These are phyloP conservation scores for Falco berigora DNA, from an alignment of 2,797 vertebrate genomes.

Conservation along the genomic window DNA sequence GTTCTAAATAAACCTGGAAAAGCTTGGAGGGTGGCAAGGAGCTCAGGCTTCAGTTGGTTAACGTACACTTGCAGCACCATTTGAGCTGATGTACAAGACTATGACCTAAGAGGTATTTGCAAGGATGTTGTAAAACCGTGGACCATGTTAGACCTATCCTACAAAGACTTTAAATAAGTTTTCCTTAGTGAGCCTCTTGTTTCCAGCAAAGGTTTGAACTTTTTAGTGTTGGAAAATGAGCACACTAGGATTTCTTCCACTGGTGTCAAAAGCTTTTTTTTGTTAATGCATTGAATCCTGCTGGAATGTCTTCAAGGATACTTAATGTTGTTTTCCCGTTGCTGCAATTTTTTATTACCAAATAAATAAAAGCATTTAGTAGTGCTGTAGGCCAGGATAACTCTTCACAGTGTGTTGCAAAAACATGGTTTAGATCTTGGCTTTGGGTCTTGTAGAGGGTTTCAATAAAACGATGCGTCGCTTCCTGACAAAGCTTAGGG, in stretches of 20 bases:
- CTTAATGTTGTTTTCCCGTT: not conserved
- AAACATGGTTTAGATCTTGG: constrained; percentile 8
- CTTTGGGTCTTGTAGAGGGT: not conserved
- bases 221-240: not conserved
- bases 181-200: not conserved
- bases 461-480: not conserved
- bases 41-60: not conserved
- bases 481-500: not conserved
- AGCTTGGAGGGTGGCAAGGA: not conserved
- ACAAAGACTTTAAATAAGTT: not conserved
- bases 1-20: not conserved
- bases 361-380: constrained; percentile 1
- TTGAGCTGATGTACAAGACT: not conserved
- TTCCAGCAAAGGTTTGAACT: not conserved
- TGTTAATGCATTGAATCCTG: not conserved
- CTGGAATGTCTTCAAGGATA: not conserved
- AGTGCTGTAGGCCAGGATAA: constrained; percentile 2
- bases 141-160: not conserved
- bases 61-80: not conserved
- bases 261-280: not conserved
- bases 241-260: not conserved
- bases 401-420: not conserved
- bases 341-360: constrained; percentile 6
- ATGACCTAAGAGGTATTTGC: not conserved
- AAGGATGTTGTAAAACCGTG: not conserved